Base-by-base conservation (phyloP, 1,140 invertebrate species). In the Onthophagus taurus region DNA sequence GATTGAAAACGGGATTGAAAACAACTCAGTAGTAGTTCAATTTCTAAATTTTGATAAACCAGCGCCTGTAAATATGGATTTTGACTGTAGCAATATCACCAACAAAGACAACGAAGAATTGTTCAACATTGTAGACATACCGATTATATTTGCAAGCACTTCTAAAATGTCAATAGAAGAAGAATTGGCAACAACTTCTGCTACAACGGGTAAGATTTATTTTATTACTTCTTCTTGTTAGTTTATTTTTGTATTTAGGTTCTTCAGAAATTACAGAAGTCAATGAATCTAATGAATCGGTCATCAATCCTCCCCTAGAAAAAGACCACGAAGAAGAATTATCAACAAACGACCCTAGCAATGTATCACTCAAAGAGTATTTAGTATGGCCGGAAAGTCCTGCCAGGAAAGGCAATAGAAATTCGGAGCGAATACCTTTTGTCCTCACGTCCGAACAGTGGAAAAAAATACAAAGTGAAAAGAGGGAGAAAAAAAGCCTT, bases 351-450 rank as follows among this genome's bases (percentile, higher is more conserved):
- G n/a, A n/a, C n/a, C n/a, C n/a, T n/a, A n/a, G n/a, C 21, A 7
- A 16, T 13, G 13, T 23, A 5, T 35, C 17, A 33, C 4, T 35
- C 3, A 44, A 7, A 14, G 31, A 35, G 34, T 29, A 18, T 9
- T 35, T 34, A 19, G 16, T 38, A 23, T 53, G 50, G 45, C 52
- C 41, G 24, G 24, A 42, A 34, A 43, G 23, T 12, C 48, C 53
- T 4, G 30, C 14, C 9, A 42, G 53, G 41, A 51, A 49, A 51
- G 38, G 43, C 16, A 51, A 45, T 16, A 44, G 46, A 46, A 16
- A 48, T n/a, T 30, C 34, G 16, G 51, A 53, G 26, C 42, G 34
- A 47, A 13, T 36, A 17, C 51, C 49, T 42, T 51, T 26, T 33
- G 51, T 38, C 13, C 3, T 51, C 23, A 48, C 46, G 11, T 48